phyloP scores from a whole-genome alignment of 2,113 vertebrate species.

The Vidua chalybeata region DNA sequence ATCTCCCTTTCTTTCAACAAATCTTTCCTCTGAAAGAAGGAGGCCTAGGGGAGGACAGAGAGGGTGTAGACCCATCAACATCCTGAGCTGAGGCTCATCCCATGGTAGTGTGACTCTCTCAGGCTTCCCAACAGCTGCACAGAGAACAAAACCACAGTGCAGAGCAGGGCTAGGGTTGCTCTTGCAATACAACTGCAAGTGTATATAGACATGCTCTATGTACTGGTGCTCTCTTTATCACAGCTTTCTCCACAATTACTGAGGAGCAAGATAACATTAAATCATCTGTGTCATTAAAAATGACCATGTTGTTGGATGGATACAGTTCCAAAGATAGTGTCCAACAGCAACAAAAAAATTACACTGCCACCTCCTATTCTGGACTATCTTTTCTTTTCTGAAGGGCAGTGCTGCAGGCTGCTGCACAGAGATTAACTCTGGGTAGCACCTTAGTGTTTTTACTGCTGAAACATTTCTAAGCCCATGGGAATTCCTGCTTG shows the following conservation, averaged over 20 bases:
- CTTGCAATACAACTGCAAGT: background rate
- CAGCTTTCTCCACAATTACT: slow-evolving; percentile 26
- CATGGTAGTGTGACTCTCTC: background rate
- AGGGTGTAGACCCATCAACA: background rate
- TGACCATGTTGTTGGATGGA: background rate
- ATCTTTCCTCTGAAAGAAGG: background rate
- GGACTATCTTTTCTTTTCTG: background rate
- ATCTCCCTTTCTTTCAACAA: background rate
- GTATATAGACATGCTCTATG: background rate
- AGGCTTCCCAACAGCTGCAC: background rate
- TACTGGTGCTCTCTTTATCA: background rate
- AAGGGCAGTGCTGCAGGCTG: background rate
- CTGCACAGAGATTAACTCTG: background rate
- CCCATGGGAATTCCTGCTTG: background rate
- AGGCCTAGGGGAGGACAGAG: background rate
- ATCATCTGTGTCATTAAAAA: background rate
- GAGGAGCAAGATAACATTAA: slow-evolving; percentile 30
- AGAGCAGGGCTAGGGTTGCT: background rate
- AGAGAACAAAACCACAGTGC: background rate
- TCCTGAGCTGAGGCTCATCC: rapidly evolving
- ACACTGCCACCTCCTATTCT: background rate
- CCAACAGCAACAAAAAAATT: background rate
- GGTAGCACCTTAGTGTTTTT: background rate
- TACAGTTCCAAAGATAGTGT: background rate
- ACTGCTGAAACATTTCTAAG: background rate